Conservation (phyloP, 2,113 vertebrate genomes). For the Uria lomvia region DNA sequence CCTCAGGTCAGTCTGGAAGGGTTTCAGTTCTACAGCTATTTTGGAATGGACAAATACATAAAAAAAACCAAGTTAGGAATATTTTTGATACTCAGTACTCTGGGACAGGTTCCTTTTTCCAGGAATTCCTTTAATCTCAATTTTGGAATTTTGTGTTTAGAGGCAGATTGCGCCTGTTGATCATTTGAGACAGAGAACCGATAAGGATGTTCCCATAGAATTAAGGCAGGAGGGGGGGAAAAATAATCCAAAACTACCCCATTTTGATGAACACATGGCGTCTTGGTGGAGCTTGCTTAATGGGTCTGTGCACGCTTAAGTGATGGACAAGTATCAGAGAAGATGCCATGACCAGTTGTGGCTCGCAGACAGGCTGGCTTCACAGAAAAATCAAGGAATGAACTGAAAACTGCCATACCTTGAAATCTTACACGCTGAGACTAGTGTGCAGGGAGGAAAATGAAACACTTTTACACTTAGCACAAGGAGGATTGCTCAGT, state of each 20-base stretch:
- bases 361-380: accelerated
- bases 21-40: not conserved
- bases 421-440: accelerated
- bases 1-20: not conserved
- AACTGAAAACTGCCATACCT: not conserved
- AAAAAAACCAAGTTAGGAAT: not conserved
- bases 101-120: not conserved
- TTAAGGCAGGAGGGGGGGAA: not conserved
- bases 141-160: not conserved
- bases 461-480: accelerated
- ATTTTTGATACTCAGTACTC: not conserved
- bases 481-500: not conserved
- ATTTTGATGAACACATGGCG: accelerated
- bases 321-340: accelerated
- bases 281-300: not conserved
- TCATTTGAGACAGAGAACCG: not conserved
- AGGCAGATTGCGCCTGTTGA: not conserved
- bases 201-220: not conserved
- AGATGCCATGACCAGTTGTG: not conserved
- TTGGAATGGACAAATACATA: not conserved
- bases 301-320: not conserved
- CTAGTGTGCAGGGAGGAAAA: accelerated
- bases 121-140: not conserved
- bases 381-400: not conserved
- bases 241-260: too few relatives aligned